These are phyloP conservation scores for Hypotaenidia okinawae DNA, from an alignment of 2,797 vertebrate genomes.

Conservation along the genomic window DNA sequence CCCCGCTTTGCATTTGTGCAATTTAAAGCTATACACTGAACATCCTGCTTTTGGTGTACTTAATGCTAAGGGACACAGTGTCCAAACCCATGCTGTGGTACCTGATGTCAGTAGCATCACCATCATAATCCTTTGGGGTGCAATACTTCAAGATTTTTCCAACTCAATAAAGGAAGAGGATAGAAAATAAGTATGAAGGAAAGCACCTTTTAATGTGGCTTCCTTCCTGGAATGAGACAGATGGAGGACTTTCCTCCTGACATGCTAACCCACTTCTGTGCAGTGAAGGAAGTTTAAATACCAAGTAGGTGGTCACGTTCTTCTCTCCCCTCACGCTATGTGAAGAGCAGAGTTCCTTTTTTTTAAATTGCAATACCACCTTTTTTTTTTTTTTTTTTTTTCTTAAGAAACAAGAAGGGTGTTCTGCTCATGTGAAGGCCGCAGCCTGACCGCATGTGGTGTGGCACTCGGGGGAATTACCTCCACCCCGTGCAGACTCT, in stretches of 20 bases:
- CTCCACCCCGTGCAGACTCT: accelerated
- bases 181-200: not conserved
- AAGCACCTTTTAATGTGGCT: not conserved
- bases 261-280: not conserved
- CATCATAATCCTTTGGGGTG: not conserved
- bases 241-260: not conserved
- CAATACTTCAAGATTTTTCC: not conserved
- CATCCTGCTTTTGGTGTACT: not conserved
- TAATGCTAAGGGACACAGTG: not conserved
- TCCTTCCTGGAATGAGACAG: not conserved
- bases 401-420: not conserved
- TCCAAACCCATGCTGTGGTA: not conserved
- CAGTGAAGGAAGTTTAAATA: not conserved
- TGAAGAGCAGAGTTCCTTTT: not conserved
- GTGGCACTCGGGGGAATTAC: accelerated
- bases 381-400: not conserved
- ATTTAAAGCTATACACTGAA: not conserved
- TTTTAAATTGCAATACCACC: not conserved
- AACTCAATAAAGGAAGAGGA: not conserved
- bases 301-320: not conserved
- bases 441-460: accelerated
- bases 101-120: not conserved
- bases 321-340: not conserved
- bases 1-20: not conserved
- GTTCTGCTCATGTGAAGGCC: not conserved